phyloP scores from a whole-genome alignment of 2,888 invertebrate genomes.

The Zaprionus lineosus region DNA sequence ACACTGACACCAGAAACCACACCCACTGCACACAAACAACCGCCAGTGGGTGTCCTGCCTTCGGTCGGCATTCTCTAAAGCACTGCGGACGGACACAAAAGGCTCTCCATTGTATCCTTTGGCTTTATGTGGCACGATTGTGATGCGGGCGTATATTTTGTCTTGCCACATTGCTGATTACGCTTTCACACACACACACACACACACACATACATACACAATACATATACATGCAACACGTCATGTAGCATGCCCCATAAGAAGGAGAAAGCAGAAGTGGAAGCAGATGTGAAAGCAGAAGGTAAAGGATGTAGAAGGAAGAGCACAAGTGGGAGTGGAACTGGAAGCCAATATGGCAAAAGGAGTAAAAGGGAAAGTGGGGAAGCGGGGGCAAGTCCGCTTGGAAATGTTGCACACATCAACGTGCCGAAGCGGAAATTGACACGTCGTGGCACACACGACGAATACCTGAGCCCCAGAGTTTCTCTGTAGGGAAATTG shows the following conservation, averaged over 20 bases:
- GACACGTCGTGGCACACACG: conserved; percentile 40
- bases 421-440: conserved; percentile 70
- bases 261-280: too few species aligned
- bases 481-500: conserved; percentile 28
- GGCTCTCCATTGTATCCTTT: conserved; percentile 60
- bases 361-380: too few species aligned
- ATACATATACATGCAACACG: conserved; percentile 40
- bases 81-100: too few species aligned
- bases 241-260: conserved; percentile 46
- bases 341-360: too few species aligned
- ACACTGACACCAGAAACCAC: too few species aligned
- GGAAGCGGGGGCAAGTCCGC: conserved; percentile 40
- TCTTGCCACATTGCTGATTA: conserved; percentile 69
- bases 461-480: neutral
- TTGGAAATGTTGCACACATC: conserved; percentile 48
- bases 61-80: too few species aligned
- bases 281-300: too few species aligned
- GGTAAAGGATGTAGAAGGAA: too few species aligned
- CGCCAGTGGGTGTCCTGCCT: too few species aligned
- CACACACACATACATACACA: neutral
- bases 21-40: too few species aligned
- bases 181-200: conserved; percentile 30
- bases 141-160: conserved; percentile 43
- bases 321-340: too few species aligned
- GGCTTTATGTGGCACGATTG: conserved; percentile 61